phyloP scores from a whole-genome alignment of 2,797 vertebrate species.

The Myotis vivesi region DNA sequence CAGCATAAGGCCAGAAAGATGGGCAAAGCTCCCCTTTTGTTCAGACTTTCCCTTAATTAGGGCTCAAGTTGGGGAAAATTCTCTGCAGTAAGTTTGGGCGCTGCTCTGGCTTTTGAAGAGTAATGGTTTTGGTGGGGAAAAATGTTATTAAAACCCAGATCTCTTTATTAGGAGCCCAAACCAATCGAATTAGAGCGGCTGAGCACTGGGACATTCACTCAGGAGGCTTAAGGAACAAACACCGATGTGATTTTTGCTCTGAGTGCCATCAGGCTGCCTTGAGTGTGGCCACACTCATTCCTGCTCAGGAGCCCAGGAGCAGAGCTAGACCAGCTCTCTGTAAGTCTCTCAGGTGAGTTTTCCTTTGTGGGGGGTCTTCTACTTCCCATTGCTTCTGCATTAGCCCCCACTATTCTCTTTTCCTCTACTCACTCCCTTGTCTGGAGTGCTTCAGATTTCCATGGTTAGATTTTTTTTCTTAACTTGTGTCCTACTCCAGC shows the following conservation, averaged over 20 bases:
- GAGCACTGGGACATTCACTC: not conserved
- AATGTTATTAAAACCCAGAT: slow-evolving; percentile 18
- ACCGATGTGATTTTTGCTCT: not conserved
- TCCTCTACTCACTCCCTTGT: not conserved
- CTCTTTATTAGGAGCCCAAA: slow-evolving; percentile 50
- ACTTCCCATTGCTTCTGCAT: not conserved
- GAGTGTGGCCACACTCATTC: not conserved
- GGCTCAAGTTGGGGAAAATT: not conserved
- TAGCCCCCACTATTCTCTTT: not conserved
- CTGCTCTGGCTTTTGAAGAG: slow-evolving; percentile 43
- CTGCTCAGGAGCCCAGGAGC: too few relatives aligned
- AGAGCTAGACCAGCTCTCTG: not conserved
- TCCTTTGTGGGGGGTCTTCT: not conserved
- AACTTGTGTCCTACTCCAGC: not conserved
- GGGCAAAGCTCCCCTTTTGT: not conserved
- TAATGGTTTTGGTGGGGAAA: slow-evolving; percentile 44
- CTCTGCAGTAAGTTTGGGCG: slow-evolving; percentile 35
- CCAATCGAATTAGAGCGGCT: slow-evolving; percentile 16
- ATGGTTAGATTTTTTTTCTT: not conserved
- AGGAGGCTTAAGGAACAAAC: not conserved
- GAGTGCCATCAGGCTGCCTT: not conserved
- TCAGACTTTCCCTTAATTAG: slow-evolving; percentile 48
- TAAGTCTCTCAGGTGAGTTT: not conserved
- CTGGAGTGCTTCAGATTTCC: not conserved
- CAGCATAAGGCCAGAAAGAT: not conserved